Conservation (phyloP, 1,140 invertebrate species). For the Brachionus angularis region DNA sequence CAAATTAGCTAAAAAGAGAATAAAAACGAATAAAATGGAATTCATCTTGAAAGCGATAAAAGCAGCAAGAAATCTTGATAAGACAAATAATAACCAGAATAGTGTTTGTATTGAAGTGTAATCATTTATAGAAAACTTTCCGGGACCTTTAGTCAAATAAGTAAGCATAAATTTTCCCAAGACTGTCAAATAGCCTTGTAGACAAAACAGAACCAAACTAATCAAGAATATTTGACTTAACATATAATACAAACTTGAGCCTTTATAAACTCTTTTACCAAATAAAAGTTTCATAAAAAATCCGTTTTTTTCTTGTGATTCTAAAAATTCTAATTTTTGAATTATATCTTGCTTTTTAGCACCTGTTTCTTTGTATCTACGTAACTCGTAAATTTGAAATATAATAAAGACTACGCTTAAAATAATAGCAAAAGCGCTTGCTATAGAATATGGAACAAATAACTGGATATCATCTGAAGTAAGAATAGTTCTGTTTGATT, state of each 20-base stretch:
- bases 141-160: slow-evolving; percentile 29
- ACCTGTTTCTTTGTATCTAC: neutral
- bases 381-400: neutral
- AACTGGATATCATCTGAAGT: neutral
- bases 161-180: slow-evolving; percentile 21
- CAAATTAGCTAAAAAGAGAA: neutral
- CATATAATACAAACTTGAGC: neutral
- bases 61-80: neutral
- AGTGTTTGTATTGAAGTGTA: slow-evolving; percentile 7
- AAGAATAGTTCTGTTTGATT: neutral
- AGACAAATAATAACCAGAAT: slow-evolving; percentile 14
- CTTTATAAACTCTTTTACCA: slow-evolving; percentile 15
- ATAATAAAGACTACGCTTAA: neutral
- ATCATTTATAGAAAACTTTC: neutral
- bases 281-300: neutral
- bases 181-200: neutral
- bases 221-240: slow-evolving; percentile 1
- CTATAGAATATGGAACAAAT: neutral
- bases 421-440: neutral
- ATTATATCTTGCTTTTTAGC: neutral
- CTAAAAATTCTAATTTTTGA: neutral
- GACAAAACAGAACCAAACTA: neutral
- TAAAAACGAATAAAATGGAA: neutral
- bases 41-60: slow-evolving; percentile 28
- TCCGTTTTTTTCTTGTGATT: neutral